Evolutionary conservation across 1,140 invertebrate genomes (phyloP), one percentile per base, ranked within the genome.

Genomic region (Oncopodura yosiiana): DNA sequence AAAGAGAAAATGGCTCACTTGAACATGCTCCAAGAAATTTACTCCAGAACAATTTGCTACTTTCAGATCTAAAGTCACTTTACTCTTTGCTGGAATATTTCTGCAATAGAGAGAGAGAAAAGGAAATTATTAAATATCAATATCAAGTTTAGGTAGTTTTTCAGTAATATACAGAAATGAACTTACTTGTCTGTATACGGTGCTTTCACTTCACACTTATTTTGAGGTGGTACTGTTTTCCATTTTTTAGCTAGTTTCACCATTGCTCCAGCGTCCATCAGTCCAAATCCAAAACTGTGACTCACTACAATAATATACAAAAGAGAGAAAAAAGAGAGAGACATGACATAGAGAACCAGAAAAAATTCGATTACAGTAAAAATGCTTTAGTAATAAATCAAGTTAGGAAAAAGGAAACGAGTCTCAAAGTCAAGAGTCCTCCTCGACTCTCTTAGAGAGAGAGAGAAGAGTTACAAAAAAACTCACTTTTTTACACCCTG

Each of bases 261-360:
- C 92, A 97, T 96, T 2, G 84, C 86, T 41, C 82, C 81, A 1
- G 92, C 93, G 74, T 97, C 91, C 82, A 97, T 88, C 39, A 97
- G 71, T 8, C 94, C 94, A 71, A 95, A 97, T 16, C 94, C 94
- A 68, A 94, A 95, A 42, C 87, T 91, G 69, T 94, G 89, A 49
- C 86, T 90, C 52, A 82, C 82, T 81, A 64, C 24, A 58, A 61
- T 48, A 11, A 57, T 45, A 51, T 18, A 56, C 27, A 42, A 54
- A 54, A n/a, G n/a, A n/a, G n/a, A n/a, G n/a, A n/a, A n/a, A n/a
- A n/a, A n/a, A n/a, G n/a, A n/a, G n/a, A n/a, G n/a, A n/a, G n/a
- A n/a, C n/a, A n/a, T n/a, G n/a, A n/a, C n/a, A n/a, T n/a, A n/a
- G n/a, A n/a, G n/a, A n/a, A n/a, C n/a, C n/a, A n/a, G n/a, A n/a